Base-by-base conservation (phyloP, 2,797 vertebrate species). In the Mormyrops boulengeri region DNA sequence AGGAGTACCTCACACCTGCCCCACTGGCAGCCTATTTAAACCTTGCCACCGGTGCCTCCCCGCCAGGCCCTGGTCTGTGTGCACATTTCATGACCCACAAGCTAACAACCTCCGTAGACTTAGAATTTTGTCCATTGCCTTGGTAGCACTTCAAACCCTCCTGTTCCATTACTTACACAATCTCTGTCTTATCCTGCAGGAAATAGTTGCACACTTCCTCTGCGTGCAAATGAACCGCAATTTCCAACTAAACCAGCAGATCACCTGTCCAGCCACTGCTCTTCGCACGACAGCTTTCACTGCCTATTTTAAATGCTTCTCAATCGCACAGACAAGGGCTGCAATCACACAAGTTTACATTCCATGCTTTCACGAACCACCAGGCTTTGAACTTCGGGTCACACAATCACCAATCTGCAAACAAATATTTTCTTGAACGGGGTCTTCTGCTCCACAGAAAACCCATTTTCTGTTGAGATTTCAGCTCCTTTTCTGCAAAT, bases 381-480 rank as follows among this genome's bases (percentile, higher is more conserved):
- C 49, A 3, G 14, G 49, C 14, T 87, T 87, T 55, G 14, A 17
- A 26, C 26, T 30, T 69, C 62, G 30, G 49, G 50, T 55, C 85
- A 26, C 26, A 53, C 85, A 87, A 55, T 55, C 50, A 38, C 52
- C 12, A 60, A 86, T 86, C 85, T 53, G 50, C 85, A 87, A 60
- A 57, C 85, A 87, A 87, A 87, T 87, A 87, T 38, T 52, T 38
- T 9, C 85, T 22, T 4, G 22, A 57, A 57, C 19, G 34, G 85
- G 50, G 85, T 41, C 52, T 55, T 34, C 85, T 14, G 49, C 11
- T 22, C 50, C 52, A 19, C 26, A 0, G 52, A 8, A 87, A 87
- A 57, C 85, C 85, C 85, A 87, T 87, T 87, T 85, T 87, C 85
- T 38, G 52, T 34, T 60, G 50, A 87, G 53, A 60, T 87, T 55